phyloP scores from a whole-genome alignment of 2,888 invertebrate genomes.

The Podotricha telesiphe region DNA sequence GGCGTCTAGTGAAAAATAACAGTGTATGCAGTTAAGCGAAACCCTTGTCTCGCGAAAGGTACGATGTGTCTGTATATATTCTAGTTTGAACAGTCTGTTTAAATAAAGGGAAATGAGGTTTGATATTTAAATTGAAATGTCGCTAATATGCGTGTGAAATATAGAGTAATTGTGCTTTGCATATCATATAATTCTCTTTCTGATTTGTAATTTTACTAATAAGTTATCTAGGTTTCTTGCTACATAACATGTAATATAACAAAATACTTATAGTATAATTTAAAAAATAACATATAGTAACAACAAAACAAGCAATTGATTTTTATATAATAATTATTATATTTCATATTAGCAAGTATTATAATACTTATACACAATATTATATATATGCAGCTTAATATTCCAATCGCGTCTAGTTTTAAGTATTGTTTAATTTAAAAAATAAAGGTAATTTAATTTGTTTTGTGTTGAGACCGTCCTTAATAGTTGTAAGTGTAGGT shows the following conservation, averaged over 20 bases:
- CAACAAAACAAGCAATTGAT: not conserved
- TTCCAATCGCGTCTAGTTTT: slow-evolving; percentile 15
- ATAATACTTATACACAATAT: not conserved
- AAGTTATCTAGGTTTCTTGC: not conserved
- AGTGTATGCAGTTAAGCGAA: too few species aligned
- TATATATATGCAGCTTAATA: not conserved
- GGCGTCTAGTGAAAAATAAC: too few species aligned
- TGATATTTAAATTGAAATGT: too few species aligned
- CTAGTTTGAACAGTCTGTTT: too few species aligned
- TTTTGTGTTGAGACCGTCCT: slow-evolving; percentile 70
- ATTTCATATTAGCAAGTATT: not conserved
- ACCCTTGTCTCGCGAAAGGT: too few species aligned
- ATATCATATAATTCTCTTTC: not conserved
- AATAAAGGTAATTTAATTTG: slow-evolving; percentile 42
- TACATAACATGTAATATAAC: not conserved
- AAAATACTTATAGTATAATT: not conserved
- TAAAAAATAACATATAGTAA: not conserved
- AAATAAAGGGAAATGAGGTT: too few species aligned
- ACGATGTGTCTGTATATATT: too few species aligned
- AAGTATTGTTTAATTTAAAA: slow-evolving; percentile 27
- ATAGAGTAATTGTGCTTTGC: not conserved
- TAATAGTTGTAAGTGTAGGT: slow-evolving; percentile 55
- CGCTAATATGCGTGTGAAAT: not conserved
- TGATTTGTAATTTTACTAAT: not conserved
- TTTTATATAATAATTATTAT: not conserved